Evolutionary conservation across 1,140 invertebrate genomes (phyloP), one percentile per base, ranked within the genome.

Genomic region (Rhyzopertha dominica): DNA sequence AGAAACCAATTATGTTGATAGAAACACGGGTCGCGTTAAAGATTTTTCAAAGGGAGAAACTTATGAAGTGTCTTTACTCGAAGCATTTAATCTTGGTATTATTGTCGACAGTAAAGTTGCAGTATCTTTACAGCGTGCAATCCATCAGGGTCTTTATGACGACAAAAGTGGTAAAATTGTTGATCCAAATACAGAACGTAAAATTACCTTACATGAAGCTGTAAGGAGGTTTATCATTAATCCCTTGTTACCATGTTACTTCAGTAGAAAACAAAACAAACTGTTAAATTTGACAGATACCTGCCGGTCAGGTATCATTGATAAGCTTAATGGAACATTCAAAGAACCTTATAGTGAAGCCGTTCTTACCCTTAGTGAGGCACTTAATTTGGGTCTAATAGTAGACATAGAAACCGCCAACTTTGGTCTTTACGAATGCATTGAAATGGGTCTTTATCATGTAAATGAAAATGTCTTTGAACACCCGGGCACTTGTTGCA

Each of bases 101-200:
- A 73, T 92, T 10, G 73, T 87, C 43, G 89, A 92, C 62, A 85
- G 80, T 45, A 84, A 83, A 67, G 82, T 83, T 2, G 77, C 86
- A 1, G 76, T 92, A n/a, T 90, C 88, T 4, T 62, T 95, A 20
- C 90, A 93, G 61, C 74, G 85, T 64, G 85, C 87, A 1, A 80
- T 94, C 31, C 87, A 91, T 65, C 85, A 90, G 69, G 90, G 90
- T 2, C 67, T 90, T 0, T 92, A 92, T 60, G 82, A 88, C 54
- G 84, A 87, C 38, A 71, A 74, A 38, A 81, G 78, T 1, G 87
- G 90, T n/a, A 85, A 87, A 70, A 77, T 95, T 16, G 76, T 78
- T 14, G 87, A 94, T 71, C 82, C 86, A 8, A 75, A 74, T 20
- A 85, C 80, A 1, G 82, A 80, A 16, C 76, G 83, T 41, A 78